These are phyloP conservation scores for Trissoscelio sp. DNA, from an alignment of 2,888 invertebrate genomes.

Conservation along the genomic window DNA sequence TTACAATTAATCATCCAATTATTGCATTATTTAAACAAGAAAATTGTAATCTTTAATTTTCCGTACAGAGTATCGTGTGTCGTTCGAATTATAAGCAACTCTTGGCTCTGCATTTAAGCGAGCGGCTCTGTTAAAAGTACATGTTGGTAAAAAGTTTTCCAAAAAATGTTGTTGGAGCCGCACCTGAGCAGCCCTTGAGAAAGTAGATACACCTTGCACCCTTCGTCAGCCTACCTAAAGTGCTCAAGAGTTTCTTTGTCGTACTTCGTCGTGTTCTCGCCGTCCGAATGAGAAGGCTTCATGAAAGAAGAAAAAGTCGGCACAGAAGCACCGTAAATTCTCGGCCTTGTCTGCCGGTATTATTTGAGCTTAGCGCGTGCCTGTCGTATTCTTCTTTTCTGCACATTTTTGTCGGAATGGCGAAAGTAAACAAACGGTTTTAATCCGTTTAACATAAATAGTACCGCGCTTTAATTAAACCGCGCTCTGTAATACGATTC, in stretches of 20 bases:
- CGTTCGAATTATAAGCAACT: background rate
- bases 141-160: background rate
- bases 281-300: constrained; percentile 65
- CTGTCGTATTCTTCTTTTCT: constrained; percentile 46
- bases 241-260: constrained; percentile 69
- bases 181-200: constrained; percentile 35
- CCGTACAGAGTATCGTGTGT: background rate
- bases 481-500: constrained; percentile 34
- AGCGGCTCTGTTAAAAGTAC: background rate
- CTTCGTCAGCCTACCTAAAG: constrained; percentile 69
- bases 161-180: constrained; percentile 10
- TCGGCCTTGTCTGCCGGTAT: constrained; percentile 73
- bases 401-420: constrained; percentile 47
- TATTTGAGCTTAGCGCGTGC: constrained; percentile 76
- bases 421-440: constrained; percentile 76
- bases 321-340: constrained; percentile 71
- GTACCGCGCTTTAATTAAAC: constrained; percentile 62
- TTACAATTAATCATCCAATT: constrained; percentile 1
- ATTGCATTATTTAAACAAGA: background rate
- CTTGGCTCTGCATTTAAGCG: background rate
- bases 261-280: constrained; percentile 63
- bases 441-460: constrained; percentile 77
- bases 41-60: background rate
- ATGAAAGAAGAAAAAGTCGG: constrained; percentile 63
- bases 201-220: constrained; percentile 55